phyloP scores from a whole-genome alignment of 2,888 invertebrate species.

The Arrhopalites spinosus region DNA sequence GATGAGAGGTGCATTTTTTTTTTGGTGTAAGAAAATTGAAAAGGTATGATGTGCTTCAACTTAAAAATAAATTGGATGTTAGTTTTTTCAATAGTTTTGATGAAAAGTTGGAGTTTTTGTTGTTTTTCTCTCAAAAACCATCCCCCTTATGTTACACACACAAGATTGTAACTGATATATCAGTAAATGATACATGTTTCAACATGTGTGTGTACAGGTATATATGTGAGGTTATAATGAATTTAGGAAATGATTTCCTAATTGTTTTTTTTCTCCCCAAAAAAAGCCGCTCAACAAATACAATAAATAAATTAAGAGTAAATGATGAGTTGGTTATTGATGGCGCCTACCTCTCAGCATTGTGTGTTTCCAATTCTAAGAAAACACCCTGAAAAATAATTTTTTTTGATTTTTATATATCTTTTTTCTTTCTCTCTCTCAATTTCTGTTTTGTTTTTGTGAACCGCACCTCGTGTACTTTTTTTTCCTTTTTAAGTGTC shows the following conservation, averaged over 20 bases:
- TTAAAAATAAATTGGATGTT: no score
- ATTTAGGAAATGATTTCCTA: conserved; percentile 15
- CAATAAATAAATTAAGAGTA: conserved; percentile 41
- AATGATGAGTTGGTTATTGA: conserved; percentile 40
- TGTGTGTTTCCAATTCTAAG: conserved; percentile 38
- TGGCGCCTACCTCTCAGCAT: conserved; percentile 34
- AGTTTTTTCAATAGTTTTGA: conserved; percentile 3
- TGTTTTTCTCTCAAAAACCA: neutral
- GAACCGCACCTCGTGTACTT: no score
- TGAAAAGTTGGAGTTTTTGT: conserved; percentile 7
- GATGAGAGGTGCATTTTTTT: no score
- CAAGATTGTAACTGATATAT: no score
- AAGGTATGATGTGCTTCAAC: no score
- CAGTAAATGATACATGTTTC: no score
- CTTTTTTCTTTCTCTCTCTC: conserved; percentile 18
- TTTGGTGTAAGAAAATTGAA: no score
- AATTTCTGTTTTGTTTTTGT: neutral
- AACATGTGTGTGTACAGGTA: no score
- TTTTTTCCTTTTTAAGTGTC: no score
- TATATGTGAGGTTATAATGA: neutral
- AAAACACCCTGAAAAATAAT: conserved; percentile 29
- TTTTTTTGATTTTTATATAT: conserved; percentile 17
- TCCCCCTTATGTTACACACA: no score
- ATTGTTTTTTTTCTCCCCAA: conserved; percentile 19
- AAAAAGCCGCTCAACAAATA: conserved; percentile 39